phyloP scores from a whole-genome alignment of 2,888 invertebrate genomes.

The Carabus problematicus region DNA sequence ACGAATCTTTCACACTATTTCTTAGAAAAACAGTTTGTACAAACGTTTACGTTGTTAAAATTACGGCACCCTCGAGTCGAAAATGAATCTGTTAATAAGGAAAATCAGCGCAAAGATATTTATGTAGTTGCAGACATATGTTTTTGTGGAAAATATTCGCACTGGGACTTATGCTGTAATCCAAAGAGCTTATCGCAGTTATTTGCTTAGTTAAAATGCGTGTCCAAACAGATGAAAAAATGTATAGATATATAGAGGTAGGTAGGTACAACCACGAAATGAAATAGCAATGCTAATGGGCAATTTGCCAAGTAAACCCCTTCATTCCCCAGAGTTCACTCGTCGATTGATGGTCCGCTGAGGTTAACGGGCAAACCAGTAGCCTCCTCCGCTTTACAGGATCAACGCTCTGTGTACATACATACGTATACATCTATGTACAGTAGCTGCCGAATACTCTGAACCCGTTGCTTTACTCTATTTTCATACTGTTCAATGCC shows the following conservation, averaged over 20 bases:
- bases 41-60: too few relatives aligned
- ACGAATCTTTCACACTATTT: too few relatives aligned
- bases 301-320: conserved; percentile 42
- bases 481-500: too few relatives aligned
- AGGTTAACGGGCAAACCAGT: conserved; percentile 17
- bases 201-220: conserved; percentile 28
- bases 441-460: too few relatives aligned
- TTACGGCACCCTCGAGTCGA: too few relatives aligned
- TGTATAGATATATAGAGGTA: conserved; percentile 40
- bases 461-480: too few relatives aligned
- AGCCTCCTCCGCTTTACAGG: conserved; percentile 7
- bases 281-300: conserved; percentile 44
- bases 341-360: conserved; percentile 35
- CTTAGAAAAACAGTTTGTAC: too few relatives aligned
- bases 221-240: conserved; percentile 31
- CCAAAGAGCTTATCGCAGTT: conserved; percentile 19
- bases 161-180: conserved; percentile 11
- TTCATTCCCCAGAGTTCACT: conserved; percentile 28
- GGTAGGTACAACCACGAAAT: conserved; percentile 23
- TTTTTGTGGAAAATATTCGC: neutral
- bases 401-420: neutral
- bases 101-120: neutral
- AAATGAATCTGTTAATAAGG: neutral
- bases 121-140: neutral
- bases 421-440: too few relatives aligned